Base-by-base conservation (phyloP, 2,888 invertebrate species). In the Zele albiditarsus region DNA sequence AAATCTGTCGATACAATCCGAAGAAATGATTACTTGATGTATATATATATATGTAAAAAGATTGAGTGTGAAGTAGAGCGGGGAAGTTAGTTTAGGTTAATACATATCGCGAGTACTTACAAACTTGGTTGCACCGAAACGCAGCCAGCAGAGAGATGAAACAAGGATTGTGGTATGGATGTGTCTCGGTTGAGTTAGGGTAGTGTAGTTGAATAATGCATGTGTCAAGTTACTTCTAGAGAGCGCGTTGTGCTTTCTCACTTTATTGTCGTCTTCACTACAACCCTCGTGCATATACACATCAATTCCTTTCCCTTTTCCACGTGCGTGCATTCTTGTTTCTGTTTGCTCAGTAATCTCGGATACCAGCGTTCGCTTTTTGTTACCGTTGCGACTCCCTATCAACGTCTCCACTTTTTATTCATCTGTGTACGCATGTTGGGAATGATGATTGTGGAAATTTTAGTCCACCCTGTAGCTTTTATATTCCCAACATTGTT, bases 161-260 rank as follows among this genome's bases (percentile, higher is more conserved):
- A 49, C 60, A 70, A 38, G 49, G 16, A 28, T 12, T 63, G 38
- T 31, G 6, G 16, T 66, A 75, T 74, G 82, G 83, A 84, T 84
- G 84, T 84, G 84, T 84, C 84, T 84, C 85, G 84, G 84, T 86
- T 85, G 85, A 86, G 85, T 85, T 85, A 84, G 84, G 82, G 84
- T 84, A 83, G 82, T 83, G 81, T 82, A 80, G 79, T 83, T 87
- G 87, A 87, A 87, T 87, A 87, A 87, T 87, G 86, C 85, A 86
- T 85, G 80, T 79, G 82, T 82, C 82, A 84, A 78, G 79, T 79
- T 81, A 81, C 80, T 82, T 82, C 57, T 58, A 8, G 20, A 25
- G 57, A 23, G 12, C 10, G 80, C 80, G 77, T 78, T 80, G 79
- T 80, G 80, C 16, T 46, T 46, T 46, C 81, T 82, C 84, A 79